Base-by-base conservation (phyloP, 2,113 vertebrate genomes). In the Oncorhynchus tshawytscha region DNA sequence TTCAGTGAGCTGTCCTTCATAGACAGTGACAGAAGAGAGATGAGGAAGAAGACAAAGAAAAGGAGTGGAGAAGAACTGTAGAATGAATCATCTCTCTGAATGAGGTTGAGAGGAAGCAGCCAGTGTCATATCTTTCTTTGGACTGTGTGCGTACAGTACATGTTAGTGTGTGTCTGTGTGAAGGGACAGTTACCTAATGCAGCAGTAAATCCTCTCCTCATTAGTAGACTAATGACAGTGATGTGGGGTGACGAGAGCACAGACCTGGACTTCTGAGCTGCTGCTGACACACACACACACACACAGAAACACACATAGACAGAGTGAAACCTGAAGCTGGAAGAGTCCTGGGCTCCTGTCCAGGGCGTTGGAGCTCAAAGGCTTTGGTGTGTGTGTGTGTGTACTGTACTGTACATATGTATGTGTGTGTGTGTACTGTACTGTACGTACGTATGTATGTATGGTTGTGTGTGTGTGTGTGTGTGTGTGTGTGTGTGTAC, bases 141-240 rank as follows among this genome's bases (percentile, higher is more conserved):
- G 51, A 54, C 51, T 49, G 66, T 62, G 12, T 48, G 59, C 16
- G 22, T 60, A 69, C 69, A 65, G 79, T 67, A 60, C 45, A 68
- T 73, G 60, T 48, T 59, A 71, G 71, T 80, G 31, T 74, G 73
- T 77, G 29, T 78, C 70, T 24, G 57, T 78, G 78, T 34, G 24
- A 81, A 95, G 93, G 96, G 95, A 96, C 94, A 96, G 96, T 96
- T 96, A 94, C 92, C 94, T 95, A 96, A 97, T 95, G 92, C 92
- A 94, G 91, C 94, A 92, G 93, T 90, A 95, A 95, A 95, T 94
- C 93, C 93, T 87, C 85, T 91, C 91, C 94, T 96, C 95, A 96
- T 97, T 96, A 96, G 94, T 92, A 85, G 86, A 88, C 89, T 88
- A 86, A 88, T 97, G 96, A 98, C 85, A 91, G 88, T 96, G 94